phyloP scores from a whole-genome alignment of 2,797 vertebrate genomes.

The Aphelocoma californica region DNA sequence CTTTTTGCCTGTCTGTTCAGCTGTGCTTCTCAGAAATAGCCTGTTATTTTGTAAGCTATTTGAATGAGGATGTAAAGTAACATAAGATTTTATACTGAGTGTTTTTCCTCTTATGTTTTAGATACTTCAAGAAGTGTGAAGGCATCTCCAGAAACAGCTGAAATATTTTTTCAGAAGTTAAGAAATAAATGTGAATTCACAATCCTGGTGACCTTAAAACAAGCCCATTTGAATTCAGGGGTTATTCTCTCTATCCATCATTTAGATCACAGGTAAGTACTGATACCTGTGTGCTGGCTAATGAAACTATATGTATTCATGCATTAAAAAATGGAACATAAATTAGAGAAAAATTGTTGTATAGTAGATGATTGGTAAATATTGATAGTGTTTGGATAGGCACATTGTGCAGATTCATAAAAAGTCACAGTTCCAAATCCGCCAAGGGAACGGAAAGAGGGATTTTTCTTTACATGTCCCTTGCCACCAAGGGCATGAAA shows the following conservation, averaged over 20 bases:
- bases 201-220: conserved; percentile 90
- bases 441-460: not conserved
- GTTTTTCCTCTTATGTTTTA: conserved; percentile 51
- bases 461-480: not conserved
- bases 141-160: conserved; percentile 83
- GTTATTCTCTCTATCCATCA: conserved; percentile 95
- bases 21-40: not conserved
- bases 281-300: not conserved
- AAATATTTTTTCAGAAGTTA: conserved; percentile 90
- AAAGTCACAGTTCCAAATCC: not conserved
- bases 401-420: not conserved
- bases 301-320: not conserved
- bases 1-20: not conserved
- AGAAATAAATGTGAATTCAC: conserved; percentile 94
- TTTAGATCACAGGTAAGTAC: conserved; percentile 88
- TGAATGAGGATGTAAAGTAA: not conserved
- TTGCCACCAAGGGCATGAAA: not conserved
- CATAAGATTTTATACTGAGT: not conserved
- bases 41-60: not conserved
- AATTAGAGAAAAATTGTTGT: not conserved
- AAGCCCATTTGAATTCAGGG: conserved; percentile 92
- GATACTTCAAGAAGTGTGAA: conserved; percentile 90
- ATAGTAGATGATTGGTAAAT: not conserved
- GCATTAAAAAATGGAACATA: not conserved
- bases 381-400: not conserved